A percentile compares a stretch with the other conserved stretches of the same genome.
These are phyloP conservation scores for Slavum lentiscoides DNA, from an alignment of 2,888 invertebrate genomes.

Conservation along the genomic window DNA sequence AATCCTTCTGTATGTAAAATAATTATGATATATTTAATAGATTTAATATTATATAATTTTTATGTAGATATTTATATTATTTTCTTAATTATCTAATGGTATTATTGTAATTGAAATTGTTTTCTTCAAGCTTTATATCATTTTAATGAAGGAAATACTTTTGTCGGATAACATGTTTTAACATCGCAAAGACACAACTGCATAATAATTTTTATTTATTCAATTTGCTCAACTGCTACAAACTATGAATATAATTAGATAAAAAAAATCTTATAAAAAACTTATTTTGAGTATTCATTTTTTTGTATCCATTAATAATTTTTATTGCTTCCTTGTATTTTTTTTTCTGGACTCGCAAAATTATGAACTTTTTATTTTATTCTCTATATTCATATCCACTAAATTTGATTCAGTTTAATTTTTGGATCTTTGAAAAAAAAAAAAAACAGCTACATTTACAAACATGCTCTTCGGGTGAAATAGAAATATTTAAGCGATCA, in stretches of 20 bases:
- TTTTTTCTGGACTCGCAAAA: not conserved
- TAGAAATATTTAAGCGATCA: conserved; percentile 31
- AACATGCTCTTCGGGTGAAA: conserved; percentile 13
- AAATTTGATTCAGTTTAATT: not conserved
- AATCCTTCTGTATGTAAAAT: conserved; percentile 33
- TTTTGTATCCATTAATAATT: conserved; percentile 7
- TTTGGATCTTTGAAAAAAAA: not conserved
- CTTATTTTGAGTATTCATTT: conserved; percentile 23
- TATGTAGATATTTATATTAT: conserved; percentile 48
- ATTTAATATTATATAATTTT: conserved; percentile 47
- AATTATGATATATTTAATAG: conserved; percentile 29
- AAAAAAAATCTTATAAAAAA: conserved; percentile 13
- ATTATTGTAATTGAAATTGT: conserved; percentile 29
- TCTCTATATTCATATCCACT: no score
- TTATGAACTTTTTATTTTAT: not conserved
- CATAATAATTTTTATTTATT: conserved; percentile 37
- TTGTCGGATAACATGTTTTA: conserved; percentile 2
- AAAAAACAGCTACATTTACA: not conserved
- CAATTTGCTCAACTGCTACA: conserved; percentile 49
- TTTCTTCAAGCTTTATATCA: conserved; percentile 30
- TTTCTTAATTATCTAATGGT: conserved; percentile 35
- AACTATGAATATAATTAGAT: conserved; percentile 22
- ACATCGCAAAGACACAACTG: conserved; percentile 13
- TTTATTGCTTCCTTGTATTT: conserved; percentile 14
- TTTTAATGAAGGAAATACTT: conserved; percentile 7